A percentile compares a stretch with the other conserved stretches of the same genome.
Evolutionary conservation across 2,113 vertebrate genomes (phyloP).

Genomic region (Heteronetta atricapilla): DNA sequence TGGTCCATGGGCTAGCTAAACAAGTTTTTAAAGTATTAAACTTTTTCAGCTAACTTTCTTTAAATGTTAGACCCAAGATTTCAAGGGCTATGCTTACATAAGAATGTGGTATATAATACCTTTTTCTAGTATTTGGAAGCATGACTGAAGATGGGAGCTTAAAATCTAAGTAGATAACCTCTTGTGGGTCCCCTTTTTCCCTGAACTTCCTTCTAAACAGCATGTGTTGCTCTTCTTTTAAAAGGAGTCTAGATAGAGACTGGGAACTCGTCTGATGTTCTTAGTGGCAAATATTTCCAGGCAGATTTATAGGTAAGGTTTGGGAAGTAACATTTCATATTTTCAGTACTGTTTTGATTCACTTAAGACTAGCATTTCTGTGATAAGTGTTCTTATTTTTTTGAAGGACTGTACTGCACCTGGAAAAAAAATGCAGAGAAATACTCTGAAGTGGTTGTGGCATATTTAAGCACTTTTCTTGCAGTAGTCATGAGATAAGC

Average conservation of each 20-base stretch:
- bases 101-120: not conserved
- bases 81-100: not conserved
- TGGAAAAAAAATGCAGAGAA: not conserved
- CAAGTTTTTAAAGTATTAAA: not conserved
- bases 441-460: fast-evolving
- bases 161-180: fast-evolving
- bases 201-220: not conserved
- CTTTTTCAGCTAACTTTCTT: not conserved
- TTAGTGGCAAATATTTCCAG: not conserved
- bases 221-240: fast-evolving
- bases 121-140: not conserved
- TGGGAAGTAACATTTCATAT: not conserved
- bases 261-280: not conserved
- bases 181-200: not conserved
- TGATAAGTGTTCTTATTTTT: not conserved
- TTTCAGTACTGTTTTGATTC: not conserved
- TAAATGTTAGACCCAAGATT: not conserved
- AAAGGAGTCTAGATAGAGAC: not conserved
- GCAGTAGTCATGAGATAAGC: not conserved
- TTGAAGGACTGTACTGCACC: not conserved
- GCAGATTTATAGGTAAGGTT: not conserved
- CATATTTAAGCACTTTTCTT: not conserved
- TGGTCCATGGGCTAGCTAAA: not conserved
- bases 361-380: not conserved
- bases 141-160: fast-evolving